phyloP scores from a whole-genome alignment of 2,888 invertebrate genomes.

The Apeira syringaria region DNA sequence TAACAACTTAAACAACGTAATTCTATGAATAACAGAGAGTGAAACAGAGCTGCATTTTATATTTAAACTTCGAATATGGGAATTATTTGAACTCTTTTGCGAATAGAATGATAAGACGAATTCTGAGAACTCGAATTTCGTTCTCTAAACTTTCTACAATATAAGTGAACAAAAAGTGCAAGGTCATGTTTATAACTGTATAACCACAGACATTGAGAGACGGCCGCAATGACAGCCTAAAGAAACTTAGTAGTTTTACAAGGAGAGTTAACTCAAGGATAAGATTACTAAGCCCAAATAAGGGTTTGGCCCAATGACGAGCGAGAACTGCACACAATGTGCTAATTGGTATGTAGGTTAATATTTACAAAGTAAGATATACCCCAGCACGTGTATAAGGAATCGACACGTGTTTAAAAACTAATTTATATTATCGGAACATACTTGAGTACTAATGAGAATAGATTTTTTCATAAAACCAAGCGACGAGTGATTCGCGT shows the following conservation, averaged over 20 bases:
- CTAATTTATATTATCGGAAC: slow-evolving; percentile 22
- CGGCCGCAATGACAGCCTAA: neutral
- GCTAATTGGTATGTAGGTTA: slow-evolving; percentile 20
- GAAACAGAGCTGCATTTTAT: too few species aligned
- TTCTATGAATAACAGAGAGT: too few species aligned
- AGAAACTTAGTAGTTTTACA: slow-evolving; percentile 20
- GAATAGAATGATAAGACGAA: slow-evolving; percentile 5
- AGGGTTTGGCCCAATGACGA: slow-evolving; percentile 14
- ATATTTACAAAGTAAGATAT: slow-evolving; percentile 23
- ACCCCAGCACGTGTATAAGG: slow-evolving; percentile 21
- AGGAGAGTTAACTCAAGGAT: slow-evolving; percentile 22
- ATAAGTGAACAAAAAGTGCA: slow-evolving; percentile 10
- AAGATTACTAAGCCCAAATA: slow-evolving; percentile 18
- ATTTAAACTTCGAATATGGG: too few species aligned
- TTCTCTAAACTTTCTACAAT: slow-evolving; percentile 20
- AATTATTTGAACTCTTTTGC: slow-evolving; percentile 7
- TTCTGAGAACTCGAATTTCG: slow-evolving; percentile 1
- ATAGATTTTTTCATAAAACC: slow-evolving; percentile 7
- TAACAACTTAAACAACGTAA: too few species aligned
- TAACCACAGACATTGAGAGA: neutral
- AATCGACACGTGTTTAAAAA: slow-evolving; percentile 20
- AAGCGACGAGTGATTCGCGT: neutral
- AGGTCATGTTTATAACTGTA: slow-evolving; percentile 9
- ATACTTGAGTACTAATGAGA: slow-evolving; percentile 3
- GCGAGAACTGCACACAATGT: slow-evolving; percentile 12